These are phyloP conservation scores for Caenorhabditis sp. DNA, from an alignment of 2,888 invertebrate species.

Conservation along the genomic window DNA sequence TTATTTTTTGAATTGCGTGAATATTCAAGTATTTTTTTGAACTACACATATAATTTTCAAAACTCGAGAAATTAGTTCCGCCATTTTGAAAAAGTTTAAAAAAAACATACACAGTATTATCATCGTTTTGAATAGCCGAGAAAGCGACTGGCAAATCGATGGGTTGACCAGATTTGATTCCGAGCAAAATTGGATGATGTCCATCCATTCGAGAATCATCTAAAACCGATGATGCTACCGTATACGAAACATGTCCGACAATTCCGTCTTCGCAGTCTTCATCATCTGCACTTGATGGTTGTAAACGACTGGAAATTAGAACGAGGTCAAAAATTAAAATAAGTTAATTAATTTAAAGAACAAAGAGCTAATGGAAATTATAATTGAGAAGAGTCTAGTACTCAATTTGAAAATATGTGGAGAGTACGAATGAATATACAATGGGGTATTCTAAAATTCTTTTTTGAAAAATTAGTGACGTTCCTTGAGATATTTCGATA, in stretches of 20 bases:
- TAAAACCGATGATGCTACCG: constrained; percentile 64
- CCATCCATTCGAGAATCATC: constrained; percentile 35
- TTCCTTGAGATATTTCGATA: no score
- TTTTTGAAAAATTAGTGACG: no score
- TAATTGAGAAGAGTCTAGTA: background rate
- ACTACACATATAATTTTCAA: no score
- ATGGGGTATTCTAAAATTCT: no score
- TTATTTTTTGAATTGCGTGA: no score
- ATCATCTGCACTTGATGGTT: constrained; percentile 42
- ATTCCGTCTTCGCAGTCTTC: constrained; percentile 49
- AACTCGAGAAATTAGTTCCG: no score
- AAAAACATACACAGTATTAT: background rate
- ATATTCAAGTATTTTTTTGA: no score
- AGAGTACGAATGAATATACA: no score
- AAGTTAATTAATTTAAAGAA: background rate
- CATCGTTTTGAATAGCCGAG: background rate
- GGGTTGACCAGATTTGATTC: background rate
- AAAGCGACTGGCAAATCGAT: constrained; percentile 2
- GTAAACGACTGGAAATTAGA: constrained; percentile 31
- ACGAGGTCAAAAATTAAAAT: background rate
- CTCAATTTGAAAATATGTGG: background rate
- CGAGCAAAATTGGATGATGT: background rate
- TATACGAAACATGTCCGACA: constrained; percentile 66
- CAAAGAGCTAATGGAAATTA: background rate
- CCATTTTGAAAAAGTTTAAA: no score